phyloP scores from a whole-genome alignment of 2,888 invertebrate species.

The Orthonychiurus folsomi region DNA sequence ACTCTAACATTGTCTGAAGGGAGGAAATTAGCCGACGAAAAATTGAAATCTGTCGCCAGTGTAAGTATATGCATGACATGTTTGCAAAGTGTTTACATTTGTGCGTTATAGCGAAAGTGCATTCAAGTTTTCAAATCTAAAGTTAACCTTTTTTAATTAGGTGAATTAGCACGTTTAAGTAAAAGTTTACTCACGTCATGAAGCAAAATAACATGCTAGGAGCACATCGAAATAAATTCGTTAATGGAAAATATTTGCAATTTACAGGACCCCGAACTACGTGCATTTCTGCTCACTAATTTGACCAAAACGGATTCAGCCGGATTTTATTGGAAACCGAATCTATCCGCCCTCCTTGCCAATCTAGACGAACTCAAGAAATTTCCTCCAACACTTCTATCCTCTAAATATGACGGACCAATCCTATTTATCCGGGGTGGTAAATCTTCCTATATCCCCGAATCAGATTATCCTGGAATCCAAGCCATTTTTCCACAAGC shows the following conservation, averaged over 20 bases:
- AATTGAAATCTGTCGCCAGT: too few species aligned
- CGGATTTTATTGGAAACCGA: slow-evolving; percentile 68
- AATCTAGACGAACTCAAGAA: slow-evolving; percentile 58
- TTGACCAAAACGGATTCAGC: slow-evolving; percentile 60
- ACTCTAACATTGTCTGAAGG: too few species aligned
- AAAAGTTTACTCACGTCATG: too few species aligned
- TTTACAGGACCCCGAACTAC: slow-evolving; percentile 43
- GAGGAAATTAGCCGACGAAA: too few species aligned
- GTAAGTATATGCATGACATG: too few species aligned
- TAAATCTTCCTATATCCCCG: slow-evolving; percentile 64
- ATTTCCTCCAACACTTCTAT: slow-evolving; percentile 56
- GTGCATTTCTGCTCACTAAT: slow-evolving; percentile 76
- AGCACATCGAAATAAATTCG: slow-evolving; percentile 12
- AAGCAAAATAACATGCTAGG: too few species aligned
- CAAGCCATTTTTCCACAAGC: slow-evolving; percentile 63
- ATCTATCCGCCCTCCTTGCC: slow-evolving; percentile 61
- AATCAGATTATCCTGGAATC: slow-evolving; percentile 54
- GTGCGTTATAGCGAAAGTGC: too few species aligned
- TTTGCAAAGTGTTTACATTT: too few species aligned
- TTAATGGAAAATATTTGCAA: neutral
- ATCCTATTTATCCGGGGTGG: slow-evolving; percentile 76
- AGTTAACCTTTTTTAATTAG: too few species aligned
- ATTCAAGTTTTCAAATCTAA: too few species aligned
- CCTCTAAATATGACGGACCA: slow-evolving; percentile 50
- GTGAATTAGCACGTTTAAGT: too few species aligned